Evolutionary conservation across 2,797 vertebrate genomes (phyloP).

Genomic region (Sardinella longiceps): DNA sequence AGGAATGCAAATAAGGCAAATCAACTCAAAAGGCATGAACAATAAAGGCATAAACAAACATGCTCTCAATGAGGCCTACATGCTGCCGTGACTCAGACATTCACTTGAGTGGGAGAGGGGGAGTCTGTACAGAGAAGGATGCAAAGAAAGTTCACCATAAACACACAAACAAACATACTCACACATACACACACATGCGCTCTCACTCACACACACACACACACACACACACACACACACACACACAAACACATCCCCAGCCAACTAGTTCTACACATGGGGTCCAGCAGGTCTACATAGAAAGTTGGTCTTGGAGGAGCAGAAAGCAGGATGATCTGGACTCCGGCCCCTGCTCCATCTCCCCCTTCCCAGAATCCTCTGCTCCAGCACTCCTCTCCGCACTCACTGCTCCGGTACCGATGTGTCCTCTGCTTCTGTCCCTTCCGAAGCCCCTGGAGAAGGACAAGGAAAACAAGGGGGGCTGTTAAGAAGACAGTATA

Average conservation of each 20-base stretch:
- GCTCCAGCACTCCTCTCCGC: no score
- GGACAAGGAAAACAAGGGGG: conserved; percentile 61
- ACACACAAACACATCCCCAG: not conserved
- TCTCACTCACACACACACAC: not conserved
- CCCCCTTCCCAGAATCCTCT: no score
- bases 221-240: not conserved
- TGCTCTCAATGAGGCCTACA: not conserved
- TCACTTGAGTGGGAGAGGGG: not conserved
- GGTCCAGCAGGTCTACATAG: conserved; percentile 55
- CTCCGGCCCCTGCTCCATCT: no score
- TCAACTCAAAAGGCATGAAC: no score
- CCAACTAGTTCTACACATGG: conserved; percentile 62
- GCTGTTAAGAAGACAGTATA: no score
- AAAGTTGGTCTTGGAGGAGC: conserved; percentile 67
- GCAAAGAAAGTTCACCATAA: not conserved
- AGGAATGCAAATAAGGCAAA: not conserved
- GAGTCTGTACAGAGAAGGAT: not conserved
- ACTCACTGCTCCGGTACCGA: conserved; percentile 77
- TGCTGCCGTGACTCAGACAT: not conserved
- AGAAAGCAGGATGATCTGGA: conserved; percentile 32
- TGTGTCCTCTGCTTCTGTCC: conserved; percentile 74
- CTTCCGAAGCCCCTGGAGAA: conserved; percentile 77
- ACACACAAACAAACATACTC: not conserved
- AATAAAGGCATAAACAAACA: not conserved
- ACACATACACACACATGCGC: not conserved